Evolutionary conservation across 2,888 invertebrate genomes (phyloP).

Genomic region (Crossocerus cetratus): DNA sequence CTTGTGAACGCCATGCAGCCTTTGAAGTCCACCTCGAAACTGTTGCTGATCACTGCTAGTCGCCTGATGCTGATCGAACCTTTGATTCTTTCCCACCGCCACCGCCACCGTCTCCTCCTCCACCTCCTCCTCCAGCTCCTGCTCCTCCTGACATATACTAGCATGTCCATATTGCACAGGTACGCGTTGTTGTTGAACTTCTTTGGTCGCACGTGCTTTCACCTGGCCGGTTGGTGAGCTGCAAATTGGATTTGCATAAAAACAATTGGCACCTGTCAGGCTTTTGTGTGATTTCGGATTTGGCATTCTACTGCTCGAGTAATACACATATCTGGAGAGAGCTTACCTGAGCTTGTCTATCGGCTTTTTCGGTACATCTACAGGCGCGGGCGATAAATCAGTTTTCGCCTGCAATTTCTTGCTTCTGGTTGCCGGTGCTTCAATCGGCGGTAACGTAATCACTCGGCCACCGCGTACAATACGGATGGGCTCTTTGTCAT

Average conservation of each 20-base stretch:
- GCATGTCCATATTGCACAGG: neutral
- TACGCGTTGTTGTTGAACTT: neutral
- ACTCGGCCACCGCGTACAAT: slow-evolving; percentile 87
- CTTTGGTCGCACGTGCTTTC: neutral
- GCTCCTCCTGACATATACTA: neutral
- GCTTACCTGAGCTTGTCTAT: slow-evolving; percentile 49
- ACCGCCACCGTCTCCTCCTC: slow-evolving; percentile 38
- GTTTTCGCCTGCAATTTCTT: slow-evolving; percentile 79
- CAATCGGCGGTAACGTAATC: slow-evolving; percentile 88
- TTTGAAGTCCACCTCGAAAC: neutral
- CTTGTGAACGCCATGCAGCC: neutral
- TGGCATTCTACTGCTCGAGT: neutral
- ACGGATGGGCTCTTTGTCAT: slow-evolving; percentile 82
- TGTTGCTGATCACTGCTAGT: neutral
- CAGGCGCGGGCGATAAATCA: slow-evolving; percentile 40
- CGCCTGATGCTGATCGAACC: slow-evolving; percentile 66
- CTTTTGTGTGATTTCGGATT: too few relatives aligned
- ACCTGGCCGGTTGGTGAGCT: neutral
- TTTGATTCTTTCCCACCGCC: slow-evolving; percentile 79
- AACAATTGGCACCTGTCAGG: too few relatives aligned
- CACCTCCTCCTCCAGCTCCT: slow-evolving; percentile 4
- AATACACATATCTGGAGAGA: neutral
- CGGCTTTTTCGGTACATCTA: slow-evolving; percentile 38
- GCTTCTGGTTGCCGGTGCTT: slow-evolving; percentile 88
- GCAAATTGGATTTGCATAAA: neutral